Percentiles rank a stretch among this genome's conserved stretches.
Conservation (phyloP, 2,888 invertebrate genomes). For the Coelopa pilipes region DNA sequence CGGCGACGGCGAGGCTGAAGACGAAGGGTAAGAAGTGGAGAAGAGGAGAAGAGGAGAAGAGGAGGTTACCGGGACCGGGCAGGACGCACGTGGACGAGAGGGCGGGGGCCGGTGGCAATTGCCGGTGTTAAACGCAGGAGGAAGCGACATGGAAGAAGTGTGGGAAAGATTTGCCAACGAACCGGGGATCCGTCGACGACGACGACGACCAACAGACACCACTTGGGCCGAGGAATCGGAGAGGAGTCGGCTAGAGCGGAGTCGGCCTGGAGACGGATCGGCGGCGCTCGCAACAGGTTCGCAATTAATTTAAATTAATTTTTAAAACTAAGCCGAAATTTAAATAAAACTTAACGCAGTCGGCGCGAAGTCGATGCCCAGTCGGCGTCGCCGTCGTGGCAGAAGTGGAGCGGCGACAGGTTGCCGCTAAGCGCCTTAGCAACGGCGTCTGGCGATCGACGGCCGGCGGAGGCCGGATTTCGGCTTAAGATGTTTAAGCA, state of each 20-base stretch:
- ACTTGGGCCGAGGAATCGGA: too few relatives aligned
- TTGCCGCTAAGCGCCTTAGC: constrained; percentile 3
- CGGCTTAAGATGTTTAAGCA: too few relatives aligned
- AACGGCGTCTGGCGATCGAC: background rate
- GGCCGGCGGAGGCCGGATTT: too few relatives aligned
- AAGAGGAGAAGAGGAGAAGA: background rate
- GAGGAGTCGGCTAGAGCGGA: too few relatives aligned
- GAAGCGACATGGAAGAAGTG: constrained; percentile 24
- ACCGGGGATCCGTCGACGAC: too few relatives aligned
- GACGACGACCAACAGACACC: too few relatives aligned
- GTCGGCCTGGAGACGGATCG: too few relatives aligned
- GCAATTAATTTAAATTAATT: constrained; percentile 17
- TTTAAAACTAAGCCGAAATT: background rate
- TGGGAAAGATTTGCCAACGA: constrained; percentile 13
- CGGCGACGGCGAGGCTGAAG: background rate
- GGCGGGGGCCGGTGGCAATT: background rate
- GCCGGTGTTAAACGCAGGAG: background rate
- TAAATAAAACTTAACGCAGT: background rate
- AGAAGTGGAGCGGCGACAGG: background rate
- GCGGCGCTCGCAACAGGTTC: constrained; percentile 26
- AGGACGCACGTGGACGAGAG: background rate
- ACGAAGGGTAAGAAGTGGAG: background rate
- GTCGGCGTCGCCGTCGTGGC: background rate
- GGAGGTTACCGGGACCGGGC: too few relatives aligned
- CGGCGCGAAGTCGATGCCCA: background rate